Base-by-base conservation (phyloP, 2,113 vertebrate species). In the Siniperca knerii region DNA sequence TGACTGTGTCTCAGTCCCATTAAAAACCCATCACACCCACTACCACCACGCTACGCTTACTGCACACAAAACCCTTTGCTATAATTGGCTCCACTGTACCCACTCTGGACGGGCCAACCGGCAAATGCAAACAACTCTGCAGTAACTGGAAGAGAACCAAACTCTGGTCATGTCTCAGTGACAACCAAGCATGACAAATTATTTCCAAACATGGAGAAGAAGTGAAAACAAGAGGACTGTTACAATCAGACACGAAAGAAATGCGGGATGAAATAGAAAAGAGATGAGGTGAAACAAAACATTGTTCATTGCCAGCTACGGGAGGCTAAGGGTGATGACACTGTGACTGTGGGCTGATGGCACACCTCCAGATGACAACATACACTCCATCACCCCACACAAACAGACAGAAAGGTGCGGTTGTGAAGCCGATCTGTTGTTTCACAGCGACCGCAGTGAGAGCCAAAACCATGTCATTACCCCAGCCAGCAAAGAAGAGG, bases 21-120 rank as follows among this genome's bases (percentile, higher is more conserved):
- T 91, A 92, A 93, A 94, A 94, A 89, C 75, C 83, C 84, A 94
- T 93, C 91, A 92, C 88, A 86, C 67, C 78, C 85, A 88, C 77
- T 79, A 84, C 68, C 61, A 54, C 86, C 79, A 84, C 29, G 84
- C 91, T 86, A 90, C 83, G 72, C 92, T 91, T 82, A 52, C 82
- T 84, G 92, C 82, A 15, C 84, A 90, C 83, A 91, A 89, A 94
- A 80, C 78, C 90, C 82, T 84, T 88, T 58, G 81, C 90, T 85
- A 79, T 95, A 95, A 96, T 94, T 95, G 92, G 91, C 89, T 95
- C 86, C 91, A 91, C 79, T 91, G 90, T 81, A 83, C 87, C 84
- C 65, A 75, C 50, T 81, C 69, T 65, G 78, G 86, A 88, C 35
- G 20, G 87, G 84, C 85, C 87, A 89, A 79, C 58, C 44, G 72